phyloP scores from a whole-genome alignment of 1,140 invertebrate species.

The Arion vulgaris region DNA sequence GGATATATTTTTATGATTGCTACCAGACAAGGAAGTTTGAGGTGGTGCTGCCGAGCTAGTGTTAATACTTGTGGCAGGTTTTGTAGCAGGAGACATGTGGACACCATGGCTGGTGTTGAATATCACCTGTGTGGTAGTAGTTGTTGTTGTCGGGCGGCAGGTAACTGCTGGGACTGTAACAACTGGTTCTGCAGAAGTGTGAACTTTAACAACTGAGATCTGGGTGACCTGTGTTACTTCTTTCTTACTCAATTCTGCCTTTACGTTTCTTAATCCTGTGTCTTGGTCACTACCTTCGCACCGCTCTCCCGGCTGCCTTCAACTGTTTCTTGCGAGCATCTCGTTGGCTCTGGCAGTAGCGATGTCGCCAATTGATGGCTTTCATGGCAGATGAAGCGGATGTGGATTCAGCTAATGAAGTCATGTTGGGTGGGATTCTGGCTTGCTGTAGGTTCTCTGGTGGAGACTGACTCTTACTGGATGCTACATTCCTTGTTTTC shows the following conservation, averaged over 20 bases:
- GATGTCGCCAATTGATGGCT: not conserved
- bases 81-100: not conserved
- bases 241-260: constrained; percentile 34
- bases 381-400: not conserved
- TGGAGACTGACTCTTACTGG: not conserved
- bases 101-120: not conserved
- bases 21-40: not conserved
- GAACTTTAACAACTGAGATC: not conserved
- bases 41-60: not conserved
- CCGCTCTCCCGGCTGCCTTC: constrained; percentile 20
- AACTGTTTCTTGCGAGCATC: constrained; percentile 32
- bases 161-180: not conserved
- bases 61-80: not conserved
- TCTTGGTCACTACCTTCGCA: constrained; percentile 24
- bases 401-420: not conserved
- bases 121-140: not conserved
- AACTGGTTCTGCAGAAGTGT: not conserved
- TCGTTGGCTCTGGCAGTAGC: constrained; percentile 24
- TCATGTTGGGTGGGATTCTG: constrained; percentile 8
- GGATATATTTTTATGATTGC: constrained; percentile 21
- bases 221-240: not conserved
- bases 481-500: not conserved
- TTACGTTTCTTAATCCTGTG: constrained; percentile 19
- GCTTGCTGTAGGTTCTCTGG: not conserved
- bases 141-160: not conserved